phyloP scores from a whole-genome alignment of 2,888 invertebrate genomes.

The Oscheius sp. region DNA sequence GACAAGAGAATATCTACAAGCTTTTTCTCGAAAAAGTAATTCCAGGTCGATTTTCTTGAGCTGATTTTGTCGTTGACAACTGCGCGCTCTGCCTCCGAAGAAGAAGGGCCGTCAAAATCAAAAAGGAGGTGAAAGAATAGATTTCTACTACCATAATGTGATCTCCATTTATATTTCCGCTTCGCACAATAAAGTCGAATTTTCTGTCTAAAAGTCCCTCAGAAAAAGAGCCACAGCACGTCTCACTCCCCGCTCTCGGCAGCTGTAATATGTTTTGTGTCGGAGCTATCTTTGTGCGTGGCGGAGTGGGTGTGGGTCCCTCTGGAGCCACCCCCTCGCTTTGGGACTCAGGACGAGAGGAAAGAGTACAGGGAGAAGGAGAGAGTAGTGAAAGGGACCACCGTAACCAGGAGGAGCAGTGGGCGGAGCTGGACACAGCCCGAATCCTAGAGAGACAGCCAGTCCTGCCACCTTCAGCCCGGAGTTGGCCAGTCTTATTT shows the following conservation, averaged over 20 bases:
- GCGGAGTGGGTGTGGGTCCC: slow-evolving; percentile 26
- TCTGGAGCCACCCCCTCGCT: slow-evolving; percentile 7
- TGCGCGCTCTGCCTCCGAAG: too few relatives aligned
- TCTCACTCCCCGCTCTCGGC: background rate
- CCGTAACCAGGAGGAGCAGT: slow-evolving; percentile 26
- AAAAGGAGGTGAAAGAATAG: background rate
- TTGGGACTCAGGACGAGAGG: slow-evolving; percentile 3
- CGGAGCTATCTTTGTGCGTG: slow-evolving; percentile 38
- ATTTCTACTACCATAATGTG: too few relatives aligned
- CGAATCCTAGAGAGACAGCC: too few relatives aligned
- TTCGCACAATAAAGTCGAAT: too few relatives aligned
- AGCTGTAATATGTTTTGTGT: slow-evolving; percentile 36
- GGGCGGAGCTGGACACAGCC: slow-evolving; percentile 16
- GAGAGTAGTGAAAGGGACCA: slow-evolving; percentile 21
- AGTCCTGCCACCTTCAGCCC: background rate
- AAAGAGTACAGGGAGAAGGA: slow-evolving; percentile 16
- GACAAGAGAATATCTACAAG: too few relatives aligned
- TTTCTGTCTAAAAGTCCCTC: background rate
- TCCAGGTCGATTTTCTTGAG: too few relatives aligned
- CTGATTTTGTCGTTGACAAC: too few relatives aligned
- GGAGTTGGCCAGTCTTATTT: background rate
- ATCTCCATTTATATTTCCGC: too few relatives aligned
- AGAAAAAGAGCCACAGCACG: background rate
- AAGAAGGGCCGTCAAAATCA: background rate
- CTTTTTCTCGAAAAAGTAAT: too few relatives aligned